Base-by-base conservation (phyloP, 2,797 vertebrate genomes). In the Sardinella longiceps region DNA sequence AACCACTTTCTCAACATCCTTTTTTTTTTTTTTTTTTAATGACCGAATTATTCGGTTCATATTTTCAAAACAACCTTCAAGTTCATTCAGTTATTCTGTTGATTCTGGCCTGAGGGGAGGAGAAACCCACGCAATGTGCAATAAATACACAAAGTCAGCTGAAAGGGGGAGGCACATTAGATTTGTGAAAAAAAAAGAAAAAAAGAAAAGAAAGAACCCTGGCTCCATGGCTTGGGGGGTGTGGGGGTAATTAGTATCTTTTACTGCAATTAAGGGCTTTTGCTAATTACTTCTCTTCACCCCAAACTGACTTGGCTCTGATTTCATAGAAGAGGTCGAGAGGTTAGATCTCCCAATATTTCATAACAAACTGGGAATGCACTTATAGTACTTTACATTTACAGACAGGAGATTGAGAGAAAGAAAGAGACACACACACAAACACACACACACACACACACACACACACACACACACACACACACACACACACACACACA, bases 401-500 rank as follows among this genome's bases (percentile, higher is more conserved):
- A 20, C 20, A 56, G 18, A 56, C 51, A 56, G 3, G n/a, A n/a
- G n/a, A n/a, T n/a, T n/a, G n/a, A n/a, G n/a, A n/a, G n/a, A n/a
- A n/a, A n/a, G n/a, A n/a, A n/a, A n/a, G n/a, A n/a, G n/a, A n/a
- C n/a, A n/a, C n/a, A 56, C 0, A 20, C 1, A 56, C 51, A 56
- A 0, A 56, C 18, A 56, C 18, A 56, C 5, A 56, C 51, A 56
- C 3, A 23, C 5, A 56, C 18, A 23, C 51, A 3, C 20, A 56
- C 51, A 56, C 20, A 56, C 51, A 81, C 5, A 87, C 80, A 84
- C 56, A 84, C 25, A 90, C 74, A 85, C 60, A 50, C 2, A 84
- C 80, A 15, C 53, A 82, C 84, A 85, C 77, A 83, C 84, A 81
- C 87, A 86, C 56, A 20, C n/a, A 89, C 82, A 12, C 1, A 81